Base-by-base conservation (phyloP, 2,888 invertebrate genomes). In the Acrobasis consociella region DNA sequence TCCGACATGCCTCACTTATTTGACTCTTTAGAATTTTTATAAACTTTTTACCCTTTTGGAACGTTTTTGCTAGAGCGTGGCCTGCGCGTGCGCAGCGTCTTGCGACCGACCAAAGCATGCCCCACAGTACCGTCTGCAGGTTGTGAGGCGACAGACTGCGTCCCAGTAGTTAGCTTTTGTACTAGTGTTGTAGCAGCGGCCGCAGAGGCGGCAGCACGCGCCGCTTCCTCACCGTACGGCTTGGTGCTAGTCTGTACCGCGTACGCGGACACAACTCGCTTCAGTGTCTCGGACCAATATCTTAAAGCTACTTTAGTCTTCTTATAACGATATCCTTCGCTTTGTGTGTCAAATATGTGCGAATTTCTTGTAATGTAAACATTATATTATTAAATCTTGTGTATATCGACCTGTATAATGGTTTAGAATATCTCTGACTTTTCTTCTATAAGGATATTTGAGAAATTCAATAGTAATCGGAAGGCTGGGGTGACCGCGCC, bases 321-420 rank as follows among this genome's bases (percentile, higher is more conserved):
- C 80, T 85, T 83, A 83, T 82, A 56, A 42, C 81, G 80, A 74
- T 87, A 83, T 87, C 83, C 83, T 86, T 91, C 90, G 92, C 92
- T 92, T 92, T 91, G 89, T 91, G 91, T 92, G 92, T 92, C 91
- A 92, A 92, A 91, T 89, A 88, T 90, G 88, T 89, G 92, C 91
- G 87, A 91, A 83, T 87, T 87, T 87, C 85, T 86, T 85, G 83
- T 87, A 86, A 87, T 85, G 85, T 91, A 86, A 90, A 89, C 86
- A 75, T 56, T 87, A 85, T 87, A 86, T 83, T 83, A 87, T 85
- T 83, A 83, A 89, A 83, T 83, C 83, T 87, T 83, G 83, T 91
- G 88, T 91, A 90, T 89, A 90, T 89, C 89, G 81, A 91, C 90
- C 90, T 89, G 87, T 92, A 87, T 91, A 91, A 91, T 89, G 91